A percentile compares a stretch with the other conserved stretches of the same genome.
phyloP scores from a whole-genome alignment of 2,113 vertebrate species.

The Alethe castanea region DNA sequence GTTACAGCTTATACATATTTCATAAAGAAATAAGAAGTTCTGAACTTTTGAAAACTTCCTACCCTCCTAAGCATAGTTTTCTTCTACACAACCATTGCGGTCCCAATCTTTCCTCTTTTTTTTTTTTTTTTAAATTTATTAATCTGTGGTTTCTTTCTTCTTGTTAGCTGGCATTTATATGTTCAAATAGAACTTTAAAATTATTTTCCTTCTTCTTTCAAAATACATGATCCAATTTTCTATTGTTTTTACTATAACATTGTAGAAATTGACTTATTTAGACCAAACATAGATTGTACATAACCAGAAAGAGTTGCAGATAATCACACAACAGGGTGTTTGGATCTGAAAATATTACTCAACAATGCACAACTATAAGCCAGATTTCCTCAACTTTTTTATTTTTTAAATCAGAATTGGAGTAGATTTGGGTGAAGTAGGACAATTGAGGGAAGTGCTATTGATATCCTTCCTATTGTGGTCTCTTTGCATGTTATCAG shows the following conservation, averaged over 20 bases:
- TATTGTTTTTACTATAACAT: not conserved
- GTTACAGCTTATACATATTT: not conserved
- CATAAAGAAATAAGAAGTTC: not conserved
- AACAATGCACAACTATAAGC: not conserved
- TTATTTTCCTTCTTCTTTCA: not conserved
- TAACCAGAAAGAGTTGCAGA: not conserved
- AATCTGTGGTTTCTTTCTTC: not conserved
- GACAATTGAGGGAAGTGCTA: not conserved
- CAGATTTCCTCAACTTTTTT: not conserved
- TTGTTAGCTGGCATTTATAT: not conserved
- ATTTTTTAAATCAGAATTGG: not conserved
- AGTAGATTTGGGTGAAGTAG: not conserved
- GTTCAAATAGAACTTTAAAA: not conserved
- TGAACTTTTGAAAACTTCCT: slow-evolving; percentile 10
- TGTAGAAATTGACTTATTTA: not conserved
- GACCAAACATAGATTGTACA: not conserved
- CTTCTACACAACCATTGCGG: not conserved
- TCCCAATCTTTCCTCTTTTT: not conserved
- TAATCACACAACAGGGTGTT: not conserved
- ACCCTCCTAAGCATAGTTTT: not conserved
- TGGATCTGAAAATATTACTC: not conserved
- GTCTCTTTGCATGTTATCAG: not conserved
- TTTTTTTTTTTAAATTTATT: not conserved
- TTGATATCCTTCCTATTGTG: not conserved
- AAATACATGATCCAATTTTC: not conserved